Percentiles rank a stretch among this genome's conserved stretches.
phyloP scores from a whole-genome alignment of 1,140 invertebrate genomes.

The Drosophila teissieri region DNA sequence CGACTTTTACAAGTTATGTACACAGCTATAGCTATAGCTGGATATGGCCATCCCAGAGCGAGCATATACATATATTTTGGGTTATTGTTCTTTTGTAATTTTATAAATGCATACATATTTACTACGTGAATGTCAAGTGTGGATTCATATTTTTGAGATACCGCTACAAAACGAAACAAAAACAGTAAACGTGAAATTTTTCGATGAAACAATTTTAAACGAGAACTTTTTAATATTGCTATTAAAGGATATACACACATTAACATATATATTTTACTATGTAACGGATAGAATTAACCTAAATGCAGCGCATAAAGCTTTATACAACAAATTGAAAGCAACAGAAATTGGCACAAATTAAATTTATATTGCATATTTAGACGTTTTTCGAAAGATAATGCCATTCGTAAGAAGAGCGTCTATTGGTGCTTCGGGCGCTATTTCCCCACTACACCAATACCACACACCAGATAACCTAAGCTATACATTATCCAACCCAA shows the following conservation, averaged over 20 bases:
- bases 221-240: slow-evolving; percentile 50
- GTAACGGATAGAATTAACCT: slow-evolving; percentile 44
- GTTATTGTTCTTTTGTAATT: slow-evolving; percentile 73
- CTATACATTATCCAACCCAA: slow-evolving; percentile 29
- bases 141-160: slow-evolving; percentile 74
- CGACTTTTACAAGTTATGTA: slow-evolving; percentile 68
- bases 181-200: slow-evolving; percentile 59
- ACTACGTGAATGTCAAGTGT: slow-evolving; percentile 60
- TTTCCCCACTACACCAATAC: slow-evolving; percentile 20
- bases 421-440: slow-evolving; percentile 36
- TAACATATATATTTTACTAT: slow-evolving; percentile 62
- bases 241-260: slow-evolving; percentile 42
- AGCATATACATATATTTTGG: slow-evolving; percentile 57
- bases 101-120: slow-evolving; percentile 59
- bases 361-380: slow-evolving; percentile 42
- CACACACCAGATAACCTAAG: slow-evolving; percentile 52
- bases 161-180: slow-evolving; percentile 40
- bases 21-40: slow-evolving; percentile 13
- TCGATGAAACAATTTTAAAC: slow-evolving; percentile 65
- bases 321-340: slow-evolving; percentile 37
- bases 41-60: slow-evolving; percentile 42
- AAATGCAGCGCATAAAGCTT: slow-evolving; percentile 63
- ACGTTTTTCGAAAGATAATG: slow-evolving; percentile 29
- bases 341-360: slow-evolving; percentile 43
- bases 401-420: slow-evolving; percentile 24